phyloP scores from a whole-genome alignment of 2,797 vertebrate species.

The Neosalanx taihuensis region DNA sequence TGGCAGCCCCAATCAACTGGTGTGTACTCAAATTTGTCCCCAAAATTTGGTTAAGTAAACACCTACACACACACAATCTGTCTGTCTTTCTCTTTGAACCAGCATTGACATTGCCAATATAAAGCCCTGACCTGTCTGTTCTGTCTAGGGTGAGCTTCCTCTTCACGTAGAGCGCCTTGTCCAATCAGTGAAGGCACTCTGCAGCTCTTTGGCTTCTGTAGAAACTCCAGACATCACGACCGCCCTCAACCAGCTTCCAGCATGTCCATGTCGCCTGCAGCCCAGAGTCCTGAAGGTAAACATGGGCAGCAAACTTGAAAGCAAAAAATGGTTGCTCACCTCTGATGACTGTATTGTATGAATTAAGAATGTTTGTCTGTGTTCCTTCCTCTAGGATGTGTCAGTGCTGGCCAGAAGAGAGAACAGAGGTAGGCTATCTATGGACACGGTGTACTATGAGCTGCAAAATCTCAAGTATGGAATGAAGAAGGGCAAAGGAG shows the following conservation, averaged over 20 bases:
- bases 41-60: too few species aligned
- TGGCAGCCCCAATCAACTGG: too few species aligned
- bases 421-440: conserved; percentile 82
- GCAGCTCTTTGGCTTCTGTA: conserved; percentile 86
- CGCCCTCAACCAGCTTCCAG: conserved; percentile 89
- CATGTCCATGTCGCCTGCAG: conserved; percentile 91
- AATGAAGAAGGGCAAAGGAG: background rate
- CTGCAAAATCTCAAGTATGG: background rate
- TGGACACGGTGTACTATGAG: conserved; percentile 2
- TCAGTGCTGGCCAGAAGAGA: conserved; percentile 80
- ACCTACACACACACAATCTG: background rate
- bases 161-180: conserved; percentile 88
- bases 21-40: too few species aligned
- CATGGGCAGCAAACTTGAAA: background rate
- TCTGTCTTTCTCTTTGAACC: background rate
- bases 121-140: background rate
- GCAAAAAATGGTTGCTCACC: background rate
- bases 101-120: background rate
- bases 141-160: conserved; percentile 76
- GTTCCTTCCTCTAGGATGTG: conserved; percentile 76
- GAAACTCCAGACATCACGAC: conserved; percentile 88
- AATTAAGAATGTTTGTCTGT: conserved; percentile 6
- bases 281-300: conserved; percentile 89
- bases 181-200: conserved; percentile 93
- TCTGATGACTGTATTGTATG: background rate